Evolutionary conservation across 1,140 invertebrate genomes (phyloP), one percentile per base, ranked within the genome.

Genomic region (Andrena cerasifolii): DNA sequence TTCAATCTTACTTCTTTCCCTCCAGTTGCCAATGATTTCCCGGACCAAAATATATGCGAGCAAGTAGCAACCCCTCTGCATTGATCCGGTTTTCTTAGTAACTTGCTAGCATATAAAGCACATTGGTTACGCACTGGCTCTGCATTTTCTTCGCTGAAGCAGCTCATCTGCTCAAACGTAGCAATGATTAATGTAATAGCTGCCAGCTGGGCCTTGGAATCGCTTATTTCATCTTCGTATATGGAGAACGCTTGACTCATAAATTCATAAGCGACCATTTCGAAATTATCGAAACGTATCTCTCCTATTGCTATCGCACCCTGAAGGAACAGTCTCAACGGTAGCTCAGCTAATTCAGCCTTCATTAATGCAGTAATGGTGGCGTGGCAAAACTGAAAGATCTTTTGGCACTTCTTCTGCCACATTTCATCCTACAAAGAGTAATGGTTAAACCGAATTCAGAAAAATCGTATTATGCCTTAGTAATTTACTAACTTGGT

Each of bases 211-310:
- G 98, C 97, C 90, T 99, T 99, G 59, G 98, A 99, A 89, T 99
- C 99, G 8, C 97, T 98, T 85, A 99, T 99, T 93, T 99, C 99
- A 90, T 99, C 99, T 91, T 99, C 99, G 87, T 99, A 99, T 62
- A 99, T 93, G 0, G 98, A 98, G 92, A 99, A 99, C 0, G 98
- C 98, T 94, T 99, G 98, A 31, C 99, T 99, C 89, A 99, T 96
- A 89, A 99, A 99, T 92, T 99, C 99, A 92, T 99, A 99, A 0
- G 98, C 98, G 0, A 99, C 96, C 49, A 98, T 97, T 93, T 99
- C 98, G 89, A 98, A 96, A 90, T 98, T 98, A 81, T 98, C 96
- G 91, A 99, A 99, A 6, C 95, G 94, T 67, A 99, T 98, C 91
- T 97, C 95, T 58, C 97, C 97, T 59, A 99, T 98, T 0, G 98